Base-by-base conservation (phyloP, 2,888 invertebrate genomes). In the Brenthis ino region DNA sequence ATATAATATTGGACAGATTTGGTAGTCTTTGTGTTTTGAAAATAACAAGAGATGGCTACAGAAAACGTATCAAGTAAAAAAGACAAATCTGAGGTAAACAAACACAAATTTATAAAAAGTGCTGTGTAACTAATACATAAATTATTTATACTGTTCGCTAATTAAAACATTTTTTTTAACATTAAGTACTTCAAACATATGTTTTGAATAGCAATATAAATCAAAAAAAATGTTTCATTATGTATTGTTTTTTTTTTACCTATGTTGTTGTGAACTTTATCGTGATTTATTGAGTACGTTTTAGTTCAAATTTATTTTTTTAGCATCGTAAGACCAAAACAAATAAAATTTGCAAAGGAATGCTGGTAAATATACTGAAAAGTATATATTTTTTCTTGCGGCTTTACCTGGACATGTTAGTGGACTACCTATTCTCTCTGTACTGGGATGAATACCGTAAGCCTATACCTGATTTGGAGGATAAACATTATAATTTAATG, bases 401-500 rank as follows among this genome's bases (percentile, higher is more conserved):
- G 6, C 73, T 78, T 2, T 86, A 83, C 65, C 75, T 93, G 14
- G 92, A 93, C 71, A 74, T 79, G 73, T 70, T 88, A 37, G 81
- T 93, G 8, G 90, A 93, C 74, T 72, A 85, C 20, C 57, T 90
- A 2, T 91, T 88, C 56, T 83, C 85, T 0, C 75, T 85, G 48
- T 77, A 87, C 64, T 93, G 88, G 85, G 90, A 93, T 5, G 81
- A 81, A 3, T 73, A 78, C 11, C 79, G 78, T 58, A 79, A 83
- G 67, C 72, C 81, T 0, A 74, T 93, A 24, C 93, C 93, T 0
- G 82, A 84, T 6, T 74, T 93, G 69, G 86, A 90, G 12, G 82
- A 85, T 51, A 80, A 77, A 48, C 89, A 90, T 69, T 77, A 74
- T 0, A 79, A 93, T 0, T 75, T 93, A 5, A 72, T 81, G 0